Conservation (phyloP, 2,888 invertebrate species). For the Palloptera scutellata region DNA sequence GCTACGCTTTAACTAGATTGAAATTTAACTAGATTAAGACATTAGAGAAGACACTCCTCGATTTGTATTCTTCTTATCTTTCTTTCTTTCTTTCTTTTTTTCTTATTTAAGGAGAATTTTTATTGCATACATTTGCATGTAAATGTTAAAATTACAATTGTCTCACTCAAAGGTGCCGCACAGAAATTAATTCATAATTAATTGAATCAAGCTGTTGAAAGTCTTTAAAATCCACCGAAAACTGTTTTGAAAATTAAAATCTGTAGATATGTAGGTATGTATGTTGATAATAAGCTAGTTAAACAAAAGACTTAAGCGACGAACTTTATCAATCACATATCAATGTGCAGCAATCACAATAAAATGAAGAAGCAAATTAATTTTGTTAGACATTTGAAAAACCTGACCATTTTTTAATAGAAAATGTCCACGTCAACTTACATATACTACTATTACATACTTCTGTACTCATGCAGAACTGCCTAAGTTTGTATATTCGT, state of each 20-base stretch:
- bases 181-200: conserved; percentile 27
- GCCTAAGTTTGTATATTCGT: too few species aligned
- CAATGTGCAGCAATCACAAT: too few species aligned
- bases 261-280: not conserved
- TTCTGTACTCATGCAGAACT: too few species aligned
- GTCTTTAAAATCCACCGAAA: conserved; percentile 37
- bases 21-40: conserved; percentile 47
- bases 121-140: conserved; percentile 48
- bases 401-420: too few species aligned
- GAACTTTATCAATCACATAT: conserved; percentile 42
- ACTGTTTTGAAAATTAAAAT: conserved; percentile 20
- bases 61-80: not conserved
- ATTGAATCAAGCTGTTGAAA: conserved; percentile 3
- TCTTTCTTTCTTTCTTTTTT: too few species aligned
- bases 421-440: too few species aligned
- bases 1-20: conserved; percentile 45
- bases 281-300: conserved; percentile 9
- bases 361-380: not conserved
- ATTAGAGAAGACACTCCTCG: conserved; percentile 17
- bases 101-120: not conserved
- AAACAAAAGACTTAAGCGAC: conserved; percentile 53
- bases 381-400: too few species aligned
- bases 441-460: too few species aligned
- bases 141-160: conserved; percentile 41
- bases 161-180: conserved; percentile 40